Evolutionary conservation across 2,888 invertebrate genomes (phyloP).

Genomic region (Ametastegia equiseti): DNA sequence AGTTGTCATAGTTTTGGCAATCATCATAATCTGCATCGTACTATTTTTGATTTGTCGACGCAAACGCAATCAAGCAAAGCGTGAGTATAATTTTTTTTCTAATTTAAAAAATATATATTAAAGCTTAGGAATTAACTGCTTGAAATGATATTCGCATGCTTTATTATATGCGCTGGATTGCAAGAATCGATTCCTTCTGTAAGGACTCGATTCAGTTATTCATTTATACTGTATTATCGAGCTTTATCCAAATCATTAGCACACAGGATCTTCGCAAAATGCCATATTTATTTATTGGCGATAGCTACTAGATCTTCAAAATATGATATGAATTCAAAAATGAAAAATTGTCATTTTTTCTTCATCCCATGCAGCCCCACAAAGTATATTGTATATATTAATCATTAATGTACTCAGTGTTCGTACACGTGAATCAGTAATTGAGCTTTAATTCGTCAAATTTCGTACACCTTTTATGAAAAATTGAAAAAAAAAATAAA

Average conservation of each 20-base stretch:
- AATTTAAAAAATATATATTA: background rate
- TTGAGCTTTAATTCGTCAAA: background rate
- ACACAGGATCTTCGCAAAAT: background rate
- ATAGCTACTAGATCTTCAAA: background rate
- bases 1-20: conserved; percentile 82
- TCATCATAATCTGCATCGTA: conserved; percentile 89
- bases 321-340: no score
- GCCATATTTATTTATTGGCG: background rate
- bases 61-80: conserved; percentile 89
- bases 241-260: background rate
- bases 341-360: no score
- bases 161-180: background rate
- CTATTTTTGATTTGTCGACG: conserved; percentile 91
- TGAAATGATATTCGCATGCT: conserved; percentile 23
- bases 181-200: background rate
- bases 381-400: background rate
- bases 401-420: background rate
- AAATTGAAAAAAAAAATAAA: background rate
- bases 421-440: background rate
- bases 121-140: conserved; percentile 9
- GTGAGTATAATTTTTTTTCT: conserved; percentile 79
- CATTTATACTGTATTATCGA: background rate
- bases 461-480: background rate
- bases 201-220: background rate
- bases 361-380: no score